phyloP scores from a whole-genome alignment of 2,797 vertebrate genomes.

The Salmo trutta region DNA sequence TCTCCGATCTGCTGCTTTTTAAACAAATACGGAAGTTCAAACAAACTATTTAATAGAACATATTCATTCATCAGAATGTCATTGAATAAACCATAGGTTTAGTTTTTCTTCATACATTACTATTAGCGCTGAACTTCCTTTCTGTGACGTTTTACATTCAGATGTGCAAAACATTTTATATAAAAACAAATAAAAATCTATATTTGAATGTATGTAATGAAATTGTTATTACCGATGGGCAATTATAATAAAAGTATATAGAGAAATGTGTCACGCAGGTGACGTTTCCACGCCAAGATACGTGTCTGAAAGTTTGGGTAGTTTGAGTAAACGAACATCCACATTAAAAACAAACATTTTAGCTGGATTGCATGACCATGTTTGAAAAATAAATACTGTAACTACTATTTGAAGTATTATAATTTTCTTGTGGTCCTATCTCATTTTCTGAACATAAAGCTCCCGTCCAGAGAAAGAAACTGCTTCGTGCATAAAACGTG shows the following conservation, averaged over 20 bases:
- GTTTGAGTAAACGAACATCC: background rate
- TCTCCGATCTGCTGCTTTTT: background rate
- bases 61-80: background rate
- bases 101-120: background rate
- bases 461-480: background rate
- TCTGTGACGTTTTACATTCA: background rate
- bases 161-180: background rate
- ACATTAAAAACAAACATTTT: background rate
- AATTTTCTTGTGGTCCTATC: background rate
- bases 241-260: background rate
- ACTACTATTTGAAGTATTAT: background rate
- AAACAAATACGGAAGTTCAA: background rate
- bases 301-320: background rate
- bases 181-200: background rate
- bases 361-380: too few relatives aligned
- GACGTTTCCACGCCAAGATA: background rate
- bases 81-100: background rate
- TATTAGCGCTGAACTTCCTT: background rate
- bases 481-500: background rate
- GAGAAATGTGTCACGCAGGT: background rate
- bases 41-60: background rate
- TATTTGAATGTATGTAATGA: background rate
- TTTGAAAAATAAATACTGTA: too few relatives aligned
- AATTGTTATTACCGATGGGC: background rate
- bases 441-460: background rate